Base-by-base conservation (phyloP, 2,888 invertebrate genomes). In the Melanchra persicariae region DNA sequence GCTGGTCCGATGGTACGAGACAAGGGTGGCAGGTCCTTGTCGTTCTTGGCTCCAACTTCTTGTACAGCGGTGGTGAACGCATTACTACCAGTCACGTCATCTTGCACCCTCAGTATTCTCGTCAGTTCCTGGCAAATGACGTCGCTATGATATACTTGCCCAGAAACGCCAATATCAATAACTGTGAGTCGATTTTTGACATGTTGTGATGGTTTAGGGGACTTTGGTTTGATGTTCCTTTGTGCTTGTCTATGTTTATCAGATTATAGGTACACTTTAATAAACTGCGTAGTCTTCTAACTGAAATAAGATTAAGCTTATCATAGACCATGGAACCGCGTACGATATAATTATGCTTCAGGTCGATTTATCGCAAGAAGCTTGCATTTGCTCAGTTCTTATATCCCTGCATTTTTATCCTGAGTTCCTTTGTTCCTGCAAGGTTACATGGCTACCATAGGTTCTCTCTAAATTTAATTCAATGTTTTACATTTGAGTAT, bases 131-230 rank as follows among this genome's bases (percentile, higher is more conserved):
- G 2, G 61, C 69, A 19, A 93, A 93, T 47, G 93, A 93, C 58
- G 79, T 93, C 2, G 93, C 93, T 26, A 82, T 93, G 76, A 90
- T 92, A 65, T 87, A 88, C 47, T 73, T 93, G 55, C 91, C 91
- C 0, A 78, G 60, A 1, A 82, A 52, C 22, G 87, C 92, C 0
- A 45, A 57, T 8, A 85, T 86, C 26, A 74, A 84, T 1, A 74
- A 84, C 0, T 45, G 92, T 92, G 72, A 87, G 87, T 85, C 0
- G 1, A 9, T 24, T 34, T 37, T 22, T 60, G 10, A 45, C 2
- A 45, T 45, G 8, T 45, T n/a, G 19, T 47, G n/a, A 9, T 47
- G 9, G 8, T n/a, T 45, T 45, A 1, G 1, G 10, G 37, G 19
- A 45, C n/a, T 49, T 8, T 49, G 47, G 6, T 45, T 8, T 45